Evolutionary conservation across 2,113 vertebrate species (phyloP).

Genomic region (Myocastor coypus): DNA sequence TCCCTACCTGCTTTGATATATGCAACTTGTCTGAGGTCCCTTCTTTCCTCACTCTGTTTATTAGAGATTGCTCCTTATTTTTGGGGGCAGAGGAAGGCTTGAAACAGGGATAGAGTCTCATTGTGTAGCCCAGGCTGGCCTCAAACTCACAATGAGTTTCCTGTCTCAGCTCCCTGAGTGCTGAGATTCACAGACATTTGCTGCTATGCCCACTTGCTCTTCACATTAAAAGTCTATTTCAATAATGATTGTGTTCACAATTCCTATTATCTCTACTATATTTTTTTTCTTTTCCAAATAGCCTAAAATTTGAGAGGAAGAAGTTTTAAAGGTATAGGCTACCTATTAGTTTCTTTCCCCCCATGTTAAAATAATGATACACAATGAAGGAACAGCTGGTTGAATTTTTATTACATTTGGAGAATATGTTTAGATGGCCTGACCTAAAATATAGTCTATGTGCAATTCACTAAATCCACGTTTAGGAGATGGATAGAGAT

Average conservation of each 20-base stretch:
- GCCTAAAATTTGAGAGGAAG: constrained; percentile 41
- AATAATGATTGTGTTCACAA: neutral
- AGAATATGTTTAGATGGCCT: neutral
- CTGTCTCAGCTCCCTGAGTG: neutral
- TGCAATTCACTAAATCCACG: neutral
- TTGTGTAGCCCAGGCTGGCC: neutral
- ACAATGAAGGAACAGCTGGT: neutral
- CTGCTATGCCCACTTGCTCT: neutral
- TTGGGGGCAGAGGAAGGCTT: neutral
- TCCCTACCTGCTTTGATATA: neutral
- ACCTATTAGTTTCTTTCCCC: neutral
- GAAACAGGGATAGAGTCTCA: neutral
- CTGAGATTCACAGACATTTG: neutral
- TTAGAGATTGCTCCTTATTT: constrained; percentile 2
- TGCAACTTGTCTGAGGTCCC: neutral
- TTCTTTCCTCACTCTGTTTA: neutral
- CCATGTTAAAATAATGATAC: neutral
- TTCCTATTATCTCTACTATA: neutral
- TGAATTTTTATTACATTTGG: neutral
- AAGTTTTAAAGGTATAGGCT: constrained; percentile 21
- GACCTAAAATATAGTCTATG: neutral
- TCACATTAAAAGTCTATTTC: constrained; percentile 40
- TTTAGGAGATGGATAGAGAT: neutral
- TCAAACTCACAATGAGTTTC: neutral
- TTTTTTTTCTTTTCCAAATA: neutral